Evolutionary conservation across 2,113 vertebrate genomes (phyloP), one percentile per base, ranked within the genome.

Genomic region (Phylloscopus trochilus): DNA sequence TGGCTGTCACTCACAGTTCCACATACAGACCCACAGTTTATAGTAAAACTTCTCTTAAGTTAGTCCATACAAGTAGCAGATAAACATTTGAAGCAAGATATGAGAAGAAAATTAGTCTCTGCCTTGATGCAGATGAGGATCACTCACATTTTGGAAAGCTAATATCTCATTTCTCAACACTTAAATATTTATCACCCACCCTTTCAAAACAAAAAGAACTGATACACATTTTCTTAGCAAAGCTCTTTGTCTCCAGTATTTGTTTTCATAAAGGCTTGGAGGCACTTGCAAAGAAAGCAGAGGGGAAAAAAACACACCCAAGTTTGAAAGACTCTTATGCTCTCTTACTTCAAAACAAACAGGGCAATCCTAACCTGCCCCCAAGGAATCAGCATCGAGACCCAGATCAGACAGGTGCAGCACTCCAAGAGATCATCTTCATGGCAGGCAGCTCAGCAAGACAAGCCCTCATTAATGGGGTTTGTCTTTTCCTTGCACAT

Each of bases 311-410:
- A 82, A 18, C 0, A 1, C 76, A 67, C 2, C 8, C 53, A 68
- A 43, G 9, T 56, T 23, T 76, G 11, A 68, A 93, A 87, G 79
- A 33, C 27, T 70, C 52, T 87, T 84, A 28, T 10, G 44, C 44
- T 88, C 31, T 52, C 39, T 35, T 67, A 51, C 49, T 78, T 72
- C 39, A 64, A 90, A 94, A 76, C 52, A 53, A 80, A 43, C 20
- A 46, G 20, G 15, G 10, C 27, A 68, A 76, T 55, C 64, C 44
- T 27, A 67, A 67, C 22, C 4, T 12, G 43, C 10, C 31, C 44
- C 47, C 2, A 6, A 72, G 46, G 41, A 55, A 39, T 12, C 35
- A 47, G n/a, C 53, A 56, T 0, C 0, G 0, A 59, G 75, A 39
- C 27, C 47, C 4, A 4, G 55, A 51, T 24, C 4, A 16, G 23